Evolutionary conservation across 2,797 vertebrate genomes (phyloP).

Genomic region (Acanthis flammea): DNA sequence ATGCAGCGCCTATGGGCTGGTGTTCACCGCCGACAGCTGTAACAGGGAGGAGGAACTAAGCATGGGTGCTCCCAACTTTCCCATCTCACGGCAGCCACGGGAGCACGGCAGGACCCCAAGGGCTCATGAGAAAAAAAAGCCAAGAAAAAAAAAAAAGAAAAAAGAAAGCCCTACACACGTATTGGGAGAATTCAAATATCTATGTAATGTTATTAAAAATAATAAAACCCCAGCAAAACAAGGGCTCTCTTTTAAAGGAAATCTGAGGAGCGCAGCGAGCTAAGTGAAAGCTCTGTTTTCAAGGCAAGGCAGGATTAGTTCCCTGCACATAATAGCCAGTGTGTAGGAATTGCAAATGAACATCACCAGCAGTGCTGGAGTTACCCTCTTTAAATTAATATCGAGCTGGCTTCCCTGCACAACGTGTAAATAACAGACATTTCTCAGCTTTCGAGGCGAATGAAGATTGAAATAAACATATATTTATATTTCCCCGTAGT

Average conservation of each 20-base stretch:
- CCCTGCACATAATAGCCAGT: conserved; percentile 43
- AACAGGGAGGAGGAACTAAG: background rate
- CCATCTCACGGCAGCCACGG: background rate
- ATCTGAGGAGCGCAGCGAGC: conserved; percentile 26
- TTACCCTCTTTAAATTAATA: conserved; percentile 30
- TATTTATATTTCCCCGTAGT: background rate
- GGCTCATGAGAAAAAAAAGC: background rate
- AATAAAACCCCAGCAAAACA: conserved; percentile 39
- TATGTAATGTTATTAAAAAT: conserved; percentile 31
- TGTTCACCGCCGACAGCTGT: background rate
- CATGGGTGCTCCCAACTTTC: background rate
- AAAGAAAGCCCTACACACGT: background rate
- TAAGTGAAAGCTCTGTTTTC: conserved; percentile 53
- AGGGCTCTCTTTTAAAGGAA: conserved; percentile 29
- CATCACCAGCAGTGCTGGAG: conserved; percentile 13
- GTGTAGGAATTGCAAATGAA: conserved; percentile 62
- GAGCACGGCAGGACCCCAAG: background rate
- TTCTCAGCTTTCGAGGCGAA: background rate
- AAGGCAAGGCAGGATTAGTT: conserved; percentile 54
- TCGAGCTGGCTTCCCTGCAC: background rate
- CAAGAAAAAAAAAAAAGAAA: background rate
- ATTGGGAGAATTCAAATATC: background rate
- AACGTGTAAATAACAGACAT: background rate
- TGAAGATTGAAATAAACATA: background rate
- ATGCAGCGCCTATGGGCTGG: background rate